These are phyloP conservation scores for Petrocephalus schoutedeni DNA, from an alignment of 2,797 vertebrate species.

Conservation along the genomic window DNA sequence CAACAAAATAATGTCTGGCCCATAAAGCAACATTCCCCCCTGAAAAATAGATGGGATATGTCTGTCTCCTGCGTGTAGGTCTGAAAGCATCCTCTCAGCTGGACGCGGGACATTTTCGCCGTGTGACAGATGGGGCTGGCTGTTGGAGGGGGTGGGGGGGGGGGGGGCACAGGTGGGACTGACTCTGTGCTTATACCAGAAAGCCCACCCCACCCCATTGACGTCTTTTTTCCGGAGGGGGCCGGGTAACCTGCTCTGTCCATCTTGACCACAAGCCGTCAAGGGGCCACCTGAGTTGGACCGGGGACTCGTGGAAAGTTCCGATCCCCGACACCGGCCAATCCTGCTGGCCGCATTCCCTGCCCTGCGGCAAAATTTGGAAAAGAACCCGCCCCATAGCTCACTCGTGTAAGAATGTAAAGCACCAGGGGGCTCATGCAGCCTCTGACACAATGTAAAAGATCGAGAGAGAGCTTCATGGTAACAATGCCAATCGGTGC, in stretches of 20 bases:
- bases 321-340: not conserved
- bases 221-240: not conserved
- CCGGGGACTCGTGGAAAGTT: not conserved
- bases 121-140: not conserved
- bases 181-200: not conserved
- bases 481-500: not conserved
- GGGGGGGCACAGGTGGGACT: not conserved
- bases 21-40: not conserved
- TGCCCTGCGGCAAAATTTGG: not conserved
- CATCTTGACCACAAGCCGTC: not conserved
- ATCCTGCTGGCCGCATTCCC: not conserved
- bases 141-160: not conserved
- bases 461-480: not conserved
- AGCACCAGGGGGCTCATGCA: not conserved
- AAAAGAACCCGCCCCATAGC: not conserved
- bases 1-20: constrained; percentile 5
- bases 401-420: not conserved
- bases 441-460: not conserved
- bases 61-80: not conserved
- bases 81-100: not conserved
- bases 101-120: not conserved
- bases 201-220: not conserved
- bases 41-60: not conserved
- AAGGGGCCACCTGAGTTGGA: not conserved
- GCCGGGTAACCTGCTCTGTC: not conserved